Evolutionary conservation across 2,797 vertebrate species (phyloP).

Genomic region (Mus minutoides): DNA sequence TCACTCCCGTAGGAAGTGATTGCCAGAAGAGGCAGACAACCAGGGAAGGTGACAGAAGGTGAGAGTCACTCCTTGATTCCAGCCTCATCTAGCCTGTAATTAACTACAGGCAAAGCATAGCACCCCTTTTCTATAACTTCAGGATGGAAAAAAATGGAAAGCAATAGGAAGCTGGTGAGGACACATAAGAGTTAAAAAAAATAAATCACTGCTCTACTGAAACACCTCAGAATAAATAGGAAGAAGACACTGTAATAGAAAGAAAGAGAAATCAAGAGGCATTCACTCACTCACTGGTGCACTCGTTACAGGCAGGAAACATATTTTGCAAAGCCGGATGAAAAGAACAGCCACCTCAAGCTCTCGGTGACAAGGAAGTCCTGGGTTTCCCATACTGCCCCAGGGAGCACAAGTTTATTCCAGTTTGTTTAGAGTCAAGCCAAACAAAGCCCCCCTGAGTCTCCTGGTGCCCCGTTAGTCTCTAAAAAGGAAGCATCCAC

Average conservation of each 20-base stretch:
- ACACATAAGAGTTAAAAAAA: slow-evolving; percentile 10
- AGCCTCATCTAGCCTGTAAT: not conserved
- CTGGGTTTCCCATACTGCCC: not conserved
- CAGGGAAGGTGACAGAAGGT: not conserved
- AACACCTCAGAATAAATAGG: not conserved
- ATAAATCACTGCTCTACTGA: not conserved
- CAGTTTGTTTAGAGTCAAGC: not conserved
- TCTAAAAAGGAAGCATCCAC: accelerated
- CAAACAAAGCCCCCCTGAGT: not conserved
- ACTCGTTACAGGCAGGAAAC: not conserved
- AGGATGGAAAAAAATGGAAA: accelerated
- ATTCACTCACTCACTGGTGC: not conserved
- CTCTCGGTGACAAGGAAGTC: not conserved
- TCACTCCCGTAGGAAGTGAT: not conserved
- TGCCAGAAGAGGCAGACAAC: not conserved
- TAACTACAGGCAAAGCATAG: not conserved
- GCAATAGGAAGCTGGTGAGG: not conserved
- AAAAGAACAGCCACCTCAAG: not conserved
- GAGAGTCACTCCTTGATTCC: not conserved
- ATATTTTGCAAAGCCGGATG: not conserved
- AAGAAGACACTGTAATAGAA: not conserved
- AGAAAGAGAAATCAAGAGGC: not conserved
- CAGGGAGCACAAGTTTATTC: not conserved
- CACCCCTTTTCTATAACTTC: not conserved
- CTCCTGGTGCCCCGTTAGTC: not conserved